These are phyloP conservation scores for Diloba caeruleocephala DNA, from an alignment of 2,888 invertebrate genomes.

Conservation along the genomic window DNA sequence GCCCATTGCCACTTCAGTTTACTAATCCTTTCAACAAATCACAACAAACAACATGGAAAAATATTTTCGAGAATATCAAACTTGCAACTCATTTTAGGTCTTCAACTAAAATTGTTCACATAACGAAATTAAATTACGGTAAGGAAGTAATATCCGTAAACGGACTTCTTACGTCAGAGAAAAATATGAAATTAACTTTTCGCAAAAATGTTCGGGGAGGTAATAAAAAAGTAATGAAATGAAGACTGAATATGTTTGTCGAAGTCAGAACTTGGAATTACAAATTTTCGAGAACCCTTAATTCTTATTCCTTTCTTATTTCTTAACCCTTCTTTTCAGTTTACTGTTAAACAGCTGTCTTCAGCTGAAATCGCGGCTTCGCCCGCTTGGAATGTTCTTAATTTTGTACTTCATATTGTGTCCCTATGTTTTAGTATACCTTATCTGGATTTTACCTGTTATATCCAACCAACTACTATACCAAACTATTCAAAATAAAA, in stretches of 20 bases:
- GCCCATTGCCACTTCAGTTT: too few relatives aligned
- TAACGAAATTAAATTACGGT: conserved; percentile 24
- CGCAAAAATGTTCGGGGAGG: conserved; percentile 19
- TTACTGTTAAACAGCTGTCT: too few relatives aligned
- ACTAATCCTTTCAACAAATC: too few relatives aligned
- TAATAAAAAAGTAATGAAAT: conserved; percentile 58
- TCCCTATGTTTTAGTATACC: too few relatives aligned
- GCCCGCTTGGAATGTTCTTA: too few relatives aligned
- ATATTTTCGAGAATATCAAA: conserved; percentile 17
- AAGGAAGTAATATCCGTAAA: conserved; percentile 21
- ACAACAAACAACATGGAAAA: too few relatives aligned
- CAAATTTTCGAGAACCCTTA: conserved; percentile 18
- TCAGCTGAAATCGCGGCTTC: too few relatives aligned
- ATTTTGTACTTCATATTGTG: too few relatives aligned
- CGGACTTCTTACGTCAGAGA: conserved; percentile 10
- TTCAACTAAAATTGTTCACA: conserved; percentile 14
- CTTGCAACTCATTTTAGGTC: conserved; percentile 11
- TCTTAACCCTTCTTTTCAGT: not conserved
- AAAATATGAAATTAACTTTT: conserved; percentile 18
- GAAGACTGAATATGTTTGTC: conserved; percentile 48
- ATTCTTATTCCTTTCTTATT: conserved; percentile 26
- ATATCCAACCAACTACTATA: too few relatives aligned
- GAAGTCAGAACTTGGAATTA: conserved; percentile 28
- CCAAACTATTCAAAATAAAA: too few relatives aligned
- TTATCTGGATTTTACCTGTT: too few relatives aligned